Evolutionary conservation across 1,140 invertebrate species (phyloP).

Genomic region (Drosophila lowei): DNA sequence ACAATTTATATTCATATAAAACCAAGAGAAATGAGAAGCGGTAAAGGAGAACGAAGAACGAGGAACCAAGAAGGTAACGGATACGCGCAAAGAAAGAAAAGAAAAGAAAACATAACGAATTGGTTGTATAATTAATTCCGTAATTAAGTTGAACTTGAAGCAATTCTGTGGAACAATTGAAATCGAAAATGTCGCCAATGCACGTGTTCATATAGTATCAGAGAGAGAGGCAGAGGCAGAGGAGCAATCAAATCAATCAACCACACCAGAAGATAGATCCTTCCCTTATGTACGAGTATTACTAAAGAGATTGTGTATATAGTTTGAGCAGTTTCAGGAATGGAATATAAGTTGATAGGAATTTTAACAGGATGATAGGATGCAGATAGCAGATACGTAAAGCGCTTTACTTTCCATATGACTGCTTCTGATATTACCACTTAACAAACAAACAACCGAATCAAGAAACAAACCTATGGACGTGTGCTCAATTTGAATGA

Average conservation of each 20-base stretch:
- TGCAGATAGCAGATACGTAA: conserved; percentile 33
- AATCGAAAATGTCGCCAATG: conserved; percentile 57
- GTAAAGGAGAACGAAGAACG: conserved; percentile 33
- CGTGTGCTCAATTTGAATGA: conserved; percentile 59
- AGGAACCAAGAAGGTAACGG: conserved; percentile 18
- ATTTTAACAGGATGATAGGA: conserved; percentile 48
- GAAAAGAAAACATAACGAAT: conserved; percentile 25
- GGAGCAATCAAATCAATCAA: conserved; percentile 42
- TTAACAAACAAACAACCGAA: conserved; percentile 27
- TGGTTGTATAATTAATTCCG: conserved; percentile 48
- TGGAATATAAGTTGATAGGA: conserved; percentile 61
- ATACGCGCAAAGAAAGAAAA: conserved; percentile 20
- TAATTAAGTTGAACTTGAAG: conserved; percentile 51
- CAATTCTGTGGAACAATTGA: conserved; percentile 58
- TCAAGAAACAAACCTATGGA: conserved; percentile 40
- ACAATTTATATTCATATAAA: conserved; percentile 69
- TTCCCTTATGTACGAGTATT: not conserved
- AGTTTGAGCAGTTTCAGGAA: conserved; percentile 45
- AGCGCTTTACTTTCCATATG: conserved; percentile 70
- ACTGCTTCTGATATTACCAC: conserved; percentile 62
- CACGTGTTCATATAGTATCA: conserved; percentile 52
- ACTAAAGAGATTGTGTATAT: conserved; percentile 46
- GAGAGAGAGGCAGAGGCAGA: not conserved
- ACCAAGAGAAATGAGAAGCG: conserved; percentile 19
- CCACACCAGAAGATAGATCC: conserved; percentile 24